Evolutionary conservation across 1,140 invertebrate genomes (phyloP).

Genomic region (Chionoecetes opilio): DNA sequence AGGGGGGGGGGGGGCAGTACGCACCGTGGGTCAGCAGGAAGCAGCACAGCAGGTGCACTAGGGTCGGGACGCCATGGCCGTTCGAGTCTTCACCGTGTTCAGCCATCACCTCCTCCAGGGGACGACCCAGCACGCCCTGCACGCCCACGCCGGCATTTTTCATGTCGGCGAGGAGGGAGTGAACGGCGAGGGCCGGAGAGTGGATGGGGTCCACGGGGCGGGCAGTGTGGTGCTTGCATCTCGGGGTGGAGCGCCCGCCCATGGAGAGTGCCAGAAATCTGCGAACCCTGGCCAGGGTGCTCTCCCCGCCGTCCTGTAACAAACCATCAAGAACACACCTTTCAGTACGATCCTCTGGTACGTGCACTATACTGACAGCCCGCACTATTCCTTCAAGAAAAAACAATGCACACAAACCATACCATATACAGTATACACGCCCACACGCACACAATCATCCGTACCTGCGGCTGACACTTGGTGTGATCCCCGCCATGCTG

Average conservation of each 20-base stretch:
- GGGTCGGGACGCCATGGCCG: constrained; percentile 68
- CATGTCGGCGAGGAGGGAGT: constrained; percentile 74
- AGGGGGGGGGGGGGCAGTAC: not conserved
- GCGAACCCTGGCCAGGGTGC: constrained; percentile 69
- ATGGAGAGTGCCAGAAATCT: constrained; percentile 73
- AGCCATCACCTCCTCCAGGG: constrained; percentile 73
- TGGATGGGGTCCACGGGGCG: constrained; percentile 64
- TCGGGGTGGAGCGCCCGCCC: constrained; percentile 59
- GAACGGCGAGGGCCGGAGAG: constrained; percentile 70
- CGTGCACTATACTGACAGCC: not conserved
- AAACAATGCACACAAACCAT: not conserved
- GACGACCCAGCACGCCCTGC: constrained; percentile 72
- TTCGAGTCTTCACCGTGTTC: constrained; percentile 67
- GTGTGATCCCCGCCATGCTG: constrained; percentile 65
- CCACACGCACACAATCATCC: not conserved
- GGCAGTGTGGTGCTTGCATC: constrained; percentile 66
- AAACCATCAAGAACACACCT: not conserved
- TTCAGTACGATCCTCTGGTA: not conserved
- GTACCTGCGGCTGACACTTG: constrained; percentile 64
- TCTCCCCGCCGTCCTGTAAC: constrained; percentile 71
- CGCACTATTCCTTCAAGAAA: not conserved
- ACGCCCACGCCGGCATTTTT: constrained; percentile 72
- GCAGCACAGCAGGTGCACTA: constrained; percentile 73
- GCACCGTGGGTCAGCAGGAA: constrained; percentile 69
- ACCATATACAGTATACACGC: not conserved